Evolutionary conservation across 2,888 invertebrate species (phyloP), one percentile per base, ranked within the genome.

Genomic region (Nematopogon swammerdamellus): DNA sequence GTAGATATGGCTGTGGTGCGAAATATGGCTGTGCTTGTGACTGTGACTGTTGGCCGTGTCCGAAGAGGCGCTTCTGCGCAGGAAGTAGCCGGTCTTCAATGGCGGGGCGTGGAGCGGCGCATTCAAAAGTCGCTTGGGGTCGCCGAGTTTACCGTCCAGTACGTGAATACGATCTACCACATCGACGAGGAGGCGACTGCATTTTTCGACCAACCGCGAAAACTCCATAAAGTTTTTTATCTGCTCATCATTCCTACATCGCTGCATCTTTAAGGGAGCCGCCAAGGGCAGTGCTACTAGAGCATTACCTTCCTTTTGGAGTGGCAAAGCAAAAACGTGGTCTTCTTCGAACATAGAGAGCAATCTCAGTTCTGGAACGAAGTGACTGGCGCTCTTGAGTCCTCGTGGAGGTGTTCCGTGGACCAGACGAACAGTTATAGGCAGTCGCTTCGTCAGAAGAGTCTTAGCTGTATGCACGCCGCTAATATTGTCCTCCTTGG

Each of bases 401-500:
- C 92, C 91, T 65, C 91, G 82, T 1, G 95, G 95, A 42, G 91
- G 88, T 48, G 91, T 89, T 25, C 96, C 96, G 63, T 95, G 92
- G 3, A 96, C 95, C 61, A 96, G 81, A 62, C 95, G 85, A 16
- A 97, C 95, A 56, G 95, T 95, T 56, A 97, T 82, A 20, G 97
- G 97, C 75, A 97, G 83, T 56, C 96, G 84, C 71, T 96, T 97
- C 56, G 89, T 87, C 50, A 96, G 75, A 56, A 97, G 80, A 61
- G 93, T 95, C 63, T 89, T 87, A 16, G 95, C 92, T 55, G 92
- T 91, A 70, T 97, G 96, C 17, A 96, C 96, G 18, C 96, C 96
- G 64, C 94, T 92, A 55, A 97, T 95, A 73, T 94, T 95, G 62
- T 94, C 94, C 69, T 94, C 92, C 62, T 92, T 88, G 53, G 96